Conservation (phyloP, 2,797 vertebrate genomes). For the Margarornis squamiger region DNA sequence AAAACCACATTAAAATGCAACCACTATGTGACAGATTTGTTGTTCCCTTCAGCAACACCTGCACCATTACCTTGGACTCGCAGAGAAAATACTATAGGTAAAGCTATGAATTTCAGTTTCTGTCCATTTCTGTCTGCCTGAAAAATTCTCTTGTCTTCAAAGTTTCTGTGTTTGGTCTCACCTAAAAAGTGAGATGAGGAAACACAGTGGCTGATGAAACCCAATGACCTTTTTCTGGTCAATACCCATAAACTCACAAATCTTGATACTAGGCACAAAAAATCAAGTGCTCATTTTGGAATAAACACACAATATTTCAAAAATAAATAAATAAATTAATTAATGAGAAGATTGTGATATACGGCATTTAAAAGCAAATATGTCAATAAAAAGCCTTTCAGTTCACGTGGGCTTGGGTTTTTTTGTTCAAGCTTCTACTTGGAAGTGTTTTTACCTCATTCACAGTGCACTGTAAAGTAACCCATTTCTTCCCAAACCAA, state of each 20-base stretch:
- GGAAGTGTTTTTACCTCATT: neutral
- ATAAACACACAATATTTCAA: neutral
- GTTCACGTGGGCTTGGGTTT: fast-evolving
- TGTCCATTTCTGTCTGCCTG: neutral
- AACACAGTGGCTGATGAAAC: neutral
- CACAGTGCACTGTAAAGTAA: neutral
- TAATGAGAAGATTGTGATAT: neutral
- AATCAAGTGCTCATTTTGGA: neutral
- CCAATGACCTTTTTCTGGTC: neutral
- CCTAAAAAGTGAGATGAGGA: neutral
- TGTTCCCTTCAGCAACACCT: neutral
- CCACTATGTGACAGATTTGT: neutral
- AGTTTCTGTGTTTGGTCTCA: neutral
- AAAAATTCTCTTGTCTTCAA: neutral
- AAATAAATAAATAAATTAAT: neutral
- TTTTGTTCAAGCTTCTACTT: neutral
- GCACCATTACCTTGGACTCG: neutral
- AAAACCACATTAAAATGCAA: neutral
- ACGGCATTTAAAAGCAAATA: neutral
- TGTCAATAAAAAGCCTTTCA: neutral
- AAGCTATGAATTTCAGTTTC: neutral
- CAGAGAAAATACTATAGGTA: neutral
- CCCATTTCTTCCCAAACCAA: neutral
- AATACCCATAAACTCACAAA: neutral
- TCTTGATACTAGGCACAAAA: neutral